Conservation (phyloP, 2,888 invertebrate species). For the Erebia aethiops region DNA sequence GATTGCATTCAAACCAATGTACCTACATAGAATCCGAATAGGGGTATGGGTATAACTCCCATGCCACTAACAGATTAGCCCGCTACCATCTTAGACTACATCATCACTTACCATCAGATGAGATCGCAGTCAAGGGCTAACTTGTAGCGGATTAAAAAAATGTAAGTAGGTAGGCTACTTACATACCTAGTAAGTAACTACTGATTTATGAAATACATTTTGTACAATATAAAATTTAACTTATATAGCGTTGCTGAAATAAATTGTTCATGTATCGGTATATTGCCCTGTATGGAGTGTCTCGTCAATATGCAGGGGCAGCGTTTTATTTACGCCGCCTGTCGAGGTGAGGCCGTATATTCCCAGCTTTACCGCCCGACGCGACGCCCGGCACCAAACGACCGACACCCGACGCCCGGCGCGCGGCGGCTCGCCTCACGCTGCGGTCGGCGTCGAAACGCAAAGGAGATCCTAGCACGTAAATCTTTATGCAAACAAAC, state of each 20-base stretch:
- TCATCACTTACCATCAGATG: no score
- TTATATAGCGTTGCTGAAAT: no score
- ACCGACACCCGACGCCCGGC: background rate
- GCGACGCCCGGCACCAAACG: background rate
- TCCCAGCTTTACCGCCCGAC: background rate
- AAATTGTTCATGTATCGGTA: background rate
- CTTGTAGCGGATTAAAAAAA: no score
- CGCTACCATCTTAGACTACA: no score
- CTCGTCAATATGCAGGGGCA: background rate
- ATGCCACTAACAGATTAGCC: no score
- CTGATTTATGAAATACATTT: no score
- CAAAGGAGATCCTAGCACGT: background rate
- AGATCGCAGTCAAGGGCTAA: no score
- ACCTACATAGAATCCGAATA: no score
- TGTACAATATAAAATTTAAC: no score
- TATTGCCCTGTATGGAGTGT: background rate
- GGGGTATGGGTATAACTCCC: no score
- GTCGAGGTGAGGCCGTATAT: constrained; percentile 1
- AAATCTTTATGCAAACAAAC: constrained; percentile 8
- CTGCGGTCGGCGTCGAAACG: background rate
- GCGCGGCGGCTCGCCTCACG: background rate
- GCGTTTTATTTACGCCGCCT: background rate
- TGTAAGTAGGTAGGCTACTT: background rate
- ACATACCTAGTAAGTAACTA: no score
- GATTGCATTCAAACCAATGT: no score